phyloP scores from a whole-genome alignment of 2,797 vertebrate species.

The Tangara arthus region DNA sequence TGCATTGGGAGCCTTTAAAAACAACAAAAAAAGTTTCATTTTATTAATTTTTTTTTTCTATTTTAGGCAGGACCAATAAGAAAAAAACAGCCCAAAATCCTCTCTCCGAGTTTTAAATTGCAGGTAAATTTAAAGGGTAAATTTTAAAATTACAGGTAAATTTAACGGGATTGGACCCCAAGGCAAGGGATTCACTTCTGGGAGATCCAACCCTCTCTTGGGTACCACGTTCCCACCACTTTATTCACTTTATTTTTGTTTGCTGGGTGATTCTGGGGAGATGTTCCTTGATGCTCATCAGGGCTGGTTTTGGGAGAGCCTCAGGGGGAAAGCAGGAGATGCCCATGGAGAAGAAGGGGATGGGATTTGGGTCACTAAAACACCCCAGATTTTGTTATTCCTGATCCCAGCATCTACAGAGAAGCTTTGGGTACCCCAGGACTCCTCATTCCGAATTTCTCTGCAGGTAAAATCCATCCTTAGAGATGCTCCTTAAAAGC shows the following conservation, averaged over 20 bases:
- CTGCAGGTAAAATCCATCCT: neutral
- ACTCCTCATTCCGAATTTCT: neutral
- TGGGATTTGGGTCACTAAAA: neutral
- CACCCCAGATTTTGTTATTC: fast-evolving
- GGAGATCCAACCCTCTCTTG: neutral
- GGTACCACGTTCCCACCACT: fast-evolving
- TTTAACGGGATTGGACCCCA: neutral
- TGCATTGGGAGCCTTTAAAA: neutral
- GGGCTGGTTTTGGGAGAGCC: neutral
- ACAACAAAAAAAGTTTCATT: fast-evolving
- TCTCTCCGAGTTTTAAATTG: neutral
- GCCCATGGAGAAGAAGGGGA: fast-evolving
- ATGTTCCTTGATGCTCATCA: neutral
- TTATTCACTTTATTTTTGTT: neutral
- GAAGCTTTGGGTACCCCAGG: neutral
- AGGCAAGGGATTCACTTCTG: fast-evolving
- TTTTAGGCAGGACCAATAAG: neutral
- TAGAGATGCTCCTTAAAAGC: neutral
- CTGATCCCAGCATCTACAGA: neutral
- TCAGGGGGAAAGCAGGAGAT: neutral
- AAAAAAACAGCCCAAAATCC: fast-evolving
- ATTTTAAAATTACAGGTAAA: neutral
- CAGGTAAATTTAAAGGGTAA: neutral
- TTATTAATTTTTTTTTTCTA: too few relatives aligned
- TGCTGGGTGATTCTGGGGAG: neutral